Percentiles rank a stretch among this genome's conserved stretches.
phyloP scores from a whole-genome alignment of 2,113 vertebrate genomes.

The Barnardius zonarius region DNA sequence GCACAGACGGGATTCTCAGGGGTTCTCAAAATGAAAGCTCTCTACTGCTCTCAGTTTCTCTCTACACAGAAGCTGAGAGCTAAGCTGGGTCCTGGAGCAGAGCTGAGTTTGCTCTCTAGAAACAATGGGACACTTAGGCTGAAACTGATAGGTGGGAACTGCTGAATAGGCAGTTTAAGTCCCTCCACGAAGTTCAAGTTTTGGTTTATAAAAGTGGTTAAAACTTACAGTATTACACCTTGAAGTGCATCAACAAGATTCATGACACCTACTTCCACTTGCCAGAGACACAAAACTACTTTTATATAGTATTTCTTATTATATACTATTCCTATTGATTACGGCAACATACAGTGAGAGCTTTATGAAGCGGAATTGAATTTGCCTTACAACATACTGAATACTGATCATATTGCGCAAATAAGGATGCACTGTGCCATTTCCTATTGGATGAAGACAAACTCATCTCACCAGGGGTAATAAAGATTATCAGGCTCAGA shows the following conservation, averaged over 20 bases:
- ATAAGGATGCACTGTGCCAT: not conserved
- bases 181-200: not conserved
- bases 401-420: not conserved
- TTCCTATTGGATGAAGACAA: not conserved
- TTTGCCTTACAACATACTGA: not conserved
- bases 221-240: not conserved
- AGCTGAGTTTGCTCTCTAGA: not conserved
- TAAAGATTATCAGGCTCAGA: not conserved
- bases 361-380: conserved; percentile 11
- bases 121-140: accelerated
- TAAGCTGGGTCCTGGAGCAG: not conserved
- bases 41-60: not conserved
- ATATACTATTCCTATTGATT: not conserved
- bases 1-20: not conserved
- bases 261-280: not conserved
- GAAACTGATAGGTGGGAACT: not conserved
- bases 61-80: not conserved
- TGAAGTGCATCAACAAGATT: not conserved
- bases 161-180: not conserved
- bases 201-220: not conserved
- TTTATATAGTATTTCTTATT: not conserved
- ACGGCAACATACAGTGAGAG: not conserved
- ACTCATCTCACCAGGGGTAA: not conserved
- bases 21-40: not conserved
- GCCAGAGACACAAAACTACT: not conserved